phyloP scores from a whole-genome alignment of 2,797 vertebrate genomes.

The Fringilla coelebs region DNA sequence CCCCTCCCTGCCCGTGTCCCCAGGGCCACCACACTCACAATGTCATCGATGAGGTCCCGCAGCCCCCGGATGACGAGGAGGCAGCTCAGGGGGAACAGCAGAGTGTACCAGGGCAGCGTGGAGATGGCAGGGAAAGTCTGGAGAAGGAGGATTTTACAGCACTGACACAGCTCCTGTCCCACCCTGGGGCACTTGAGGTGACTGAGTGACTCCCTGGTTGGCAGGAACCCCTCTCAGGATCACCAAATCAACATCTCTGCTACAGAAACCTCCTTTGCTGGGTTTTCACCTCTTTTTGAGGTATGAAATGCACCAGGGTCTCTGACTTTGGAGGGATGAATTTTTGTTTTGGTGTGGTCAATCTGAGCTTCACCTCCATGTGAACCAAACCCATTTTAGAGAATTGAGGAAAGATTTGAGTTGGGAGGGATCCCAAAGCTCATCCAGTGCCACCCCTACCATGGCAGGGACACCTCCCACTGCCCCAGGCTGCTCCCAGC shows the following conservation, averaged over 20 bases:
- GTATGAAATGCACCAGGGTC: not conserved
- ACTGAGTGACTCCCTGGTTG: rapidly evolving
- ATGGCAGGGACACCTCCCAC: not conserved
- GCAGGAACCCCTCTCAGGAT: not conserved
- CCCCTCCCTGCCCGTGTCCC: rapidly evolving
- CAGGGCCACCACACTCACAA: conserved; percentile 75
- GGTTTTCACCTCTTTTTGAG: not conserved
- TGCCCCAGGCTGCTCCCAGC: not conserved
- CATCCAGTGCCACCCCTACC: not conserved
- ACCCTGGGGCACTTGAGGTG: not conserved
- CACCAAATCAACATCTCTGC: not conserved
- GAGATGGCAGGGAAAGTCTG: conserved; percentile 83
- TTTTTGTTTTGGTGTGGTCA: not conserved
- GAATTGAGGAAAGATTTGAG: not conserved
- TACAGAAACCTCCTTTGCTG: not conserved
- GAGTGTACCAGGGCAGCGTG: conserved; percentile 89
- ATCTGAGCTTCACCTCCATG: rapidly evolving
- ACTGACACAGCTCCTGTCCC: not conserved
- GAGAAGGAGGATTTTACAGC: not conserved
- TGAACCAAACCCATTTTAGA: not conserved
- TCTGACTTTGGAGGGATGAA: not conserved
- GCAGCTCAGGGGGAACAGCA: conserved; percentile 79
- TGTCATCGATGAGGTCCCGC: conserved; percentile 85
- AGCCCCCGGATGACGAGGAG: conserved; percentile 82
- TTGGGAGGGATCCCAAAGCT: rapidly evolving